phyloP scores from a whole-genome alignment of 2,888 invertebrate species.

The Cistogaster globosa region DNA sequence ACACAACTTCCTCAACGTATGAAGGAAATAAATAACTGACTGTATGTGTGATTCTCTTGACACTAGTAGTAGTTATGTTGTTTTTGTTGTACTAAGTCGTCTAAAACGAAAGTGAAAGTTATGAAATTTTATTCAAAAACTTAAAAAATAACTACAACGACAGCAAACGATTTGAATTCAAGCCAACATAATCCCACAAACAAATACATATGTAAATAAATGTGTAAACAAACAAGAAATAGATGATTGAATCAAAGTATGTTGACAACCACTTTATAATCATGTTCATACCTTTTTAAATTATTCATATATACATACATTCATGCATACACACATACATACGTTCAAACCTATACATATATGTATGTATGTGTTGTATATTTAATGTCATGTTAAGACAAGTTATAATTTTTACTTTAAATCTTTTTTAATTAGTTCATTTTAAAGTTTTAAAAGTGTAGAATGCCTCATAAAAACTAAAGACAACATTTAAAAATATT shows the following conservation, averaged over 20 bases:
- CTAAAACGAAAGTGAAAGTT: constrained; percentile 70
- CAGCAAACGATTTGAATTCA: constrained; percentile 37
- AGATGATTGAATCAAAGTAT: constrained; percentile 6
- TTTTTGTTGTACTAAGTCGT: constrained; percentile 53
- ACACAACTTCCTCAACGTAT: constrained; percentile 63
- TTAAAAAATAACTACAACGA: constrained; percentile 10
- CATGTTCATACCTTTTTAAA: constrained; percentile 48
- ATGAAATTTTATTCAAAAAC: constrained; percentile 55
- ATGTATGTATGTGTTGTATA: no score
- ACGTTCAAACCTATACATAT: no score
- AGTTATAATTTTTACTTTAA: constrained; percentile 34
- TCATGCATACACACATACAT: no score
- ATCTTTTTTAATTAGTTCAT: constrained; percentile 10
- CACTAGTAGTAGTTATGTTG: constrained; percentile 1
- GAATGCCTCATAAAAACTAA: constrained; percentile 65
- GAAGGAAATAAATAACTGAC: constrained; percentile 57
- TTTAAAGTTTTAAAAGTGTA: constrained; percentile 38
- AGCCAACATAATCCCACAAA: not conserved
- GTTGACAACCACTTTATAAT: constrained; percentile 43
- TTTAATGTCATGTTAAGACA: constrained; percentile 32
- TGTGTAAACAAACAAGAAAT: not conserved
- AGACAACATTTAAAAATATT: constrained; percentile 69
- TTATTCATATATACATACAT: not conserved
- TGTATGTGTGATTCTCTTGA: not conserved
- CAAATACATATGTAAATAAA: not conserved